These are phyloP conservation scores for Hirtodrosophila alboralis DNA, from an alignment of 2,888 invertebrate genomes.

Conservation along the genomic window DNA sequence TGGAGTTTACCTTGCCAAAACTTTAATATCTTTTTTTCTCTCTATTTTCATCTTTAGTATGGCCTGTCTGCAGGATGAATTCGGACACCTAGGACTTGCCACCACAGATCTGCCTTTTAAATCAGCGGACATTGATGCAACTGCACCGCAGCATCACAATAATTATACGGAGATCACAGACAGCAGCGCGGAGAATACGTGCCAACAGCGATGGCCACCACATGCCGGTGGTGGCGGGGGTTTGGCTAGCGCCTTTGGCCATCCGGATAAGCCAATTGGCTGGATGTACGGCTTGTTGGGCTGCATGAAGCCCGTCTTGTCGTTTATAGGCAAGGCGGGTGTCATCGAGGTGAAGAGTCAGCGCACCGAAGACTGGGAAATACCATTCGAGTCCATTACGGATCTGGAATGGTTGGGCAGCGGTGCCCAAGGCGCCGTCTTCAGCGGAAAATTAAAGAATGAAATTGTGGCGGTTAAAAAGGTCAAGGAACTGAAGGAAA, in stretches of 20 bases:
- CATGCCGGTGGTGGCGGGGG: conserved; percentile 67
- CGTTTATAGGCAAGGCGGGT: conserved; percentile 92
- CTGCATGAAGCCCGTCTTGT: conserved; percentile 94
- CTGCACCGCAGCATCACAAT: conserved; percentile 63
- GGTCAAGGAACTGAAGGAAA: conserved; percentile 95
- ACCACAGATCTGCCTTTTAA: conserved; percentile 81
- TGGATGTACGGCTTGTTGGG: conserved; percentile 94
- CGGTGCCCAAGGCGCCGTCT: conserved; percentile 98
- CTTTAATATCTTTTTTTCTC: neutral
- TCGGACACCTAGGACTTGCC: conserved; percentile 85
- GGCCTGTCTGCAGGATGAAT: conserved; percentile 88
- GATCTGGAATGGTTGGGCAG: conserved; percentile 96
- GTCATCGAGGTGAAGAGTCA: conserved; percentile 88
- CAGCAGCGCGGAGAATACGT: conserved; percentile 84
- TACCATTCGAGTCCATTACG: conserved; percentile 94
- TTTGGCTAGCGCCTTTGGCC: conserved; percentile 81
- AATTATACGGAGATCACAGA: conserved; percentile 81
- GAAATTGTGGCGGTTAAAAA: conserved; percentile 98
- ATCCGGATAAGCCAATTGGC: conserved; percentile 85
- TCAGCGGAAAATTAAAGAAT: conserved; percentile 91
- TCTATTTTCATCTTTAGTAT: conserved; percentile 84
- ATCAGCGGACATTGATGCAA: conserved; percentile 61
- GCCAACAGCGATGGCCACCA: conserved; percentile 85
- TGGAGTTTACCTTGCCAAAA: neutral
- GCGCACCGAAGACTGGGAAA: conserved; percentile 94